Percentiles rank a stretch among this genome's conserved stretches.
Conservation (phyloP, 2,113 vertebrate genomes). For the Telmatochromis brichardi region DNA sequence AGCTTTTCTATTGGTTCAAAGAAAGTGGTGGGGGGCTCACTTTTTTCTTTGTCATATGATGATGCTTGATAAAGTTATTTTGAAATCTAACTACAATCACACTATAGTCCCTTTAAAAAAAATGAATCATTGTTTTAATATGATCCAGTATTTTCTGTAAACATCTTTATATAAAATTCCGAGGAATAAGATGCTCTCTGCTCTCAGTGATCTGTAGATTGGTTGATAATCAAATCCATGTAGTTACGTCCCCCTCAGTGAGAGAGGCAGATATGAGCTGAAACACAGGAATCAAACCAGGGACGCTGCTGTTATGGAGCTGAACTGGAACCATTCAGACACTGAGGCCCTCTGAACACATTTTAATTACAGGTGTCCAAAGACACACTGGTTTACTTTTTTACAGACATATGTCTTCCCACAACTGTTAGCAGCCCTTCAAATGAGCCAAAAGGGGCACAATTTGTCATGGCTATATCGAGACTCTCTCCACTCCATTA, state of each 20-base stretch:
- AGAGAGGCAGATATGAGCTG: neutral
- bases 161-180: neutral
- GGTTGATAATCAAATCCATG: accelerated
- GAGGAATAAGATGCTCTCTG: accelerated
- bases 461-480: neutral
- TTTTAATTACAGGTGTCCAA: neutral
- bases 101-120: accelerated
- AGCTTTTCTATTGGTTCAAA: neutral
- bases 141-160: neutral
- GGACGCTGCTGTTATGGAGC: too few species aligned
- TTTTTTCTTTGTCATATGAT: accelerated
- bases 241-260: neutral
- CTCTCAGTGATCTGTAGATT: accelerated
- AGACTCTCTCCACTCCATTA: accelerated
- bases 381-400: too few species aligned
- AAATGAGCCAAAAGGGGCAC: neutral
- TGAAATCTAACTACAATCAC: accelerated
- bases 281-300: too few species aligned
- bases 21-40: neutral
- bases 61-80: neutral
- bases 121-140: neutral
- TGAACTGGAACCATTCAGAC: too few species aligned
- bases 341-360: too few species aligned
- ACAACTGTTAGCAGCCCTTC: too few species aligned
- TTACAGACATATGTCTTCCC: too few species aligned